Evolutionary conservation across 2,113 vertebrate species (phyloP).

Genomic region (Nerophis ophidion): DNA sequence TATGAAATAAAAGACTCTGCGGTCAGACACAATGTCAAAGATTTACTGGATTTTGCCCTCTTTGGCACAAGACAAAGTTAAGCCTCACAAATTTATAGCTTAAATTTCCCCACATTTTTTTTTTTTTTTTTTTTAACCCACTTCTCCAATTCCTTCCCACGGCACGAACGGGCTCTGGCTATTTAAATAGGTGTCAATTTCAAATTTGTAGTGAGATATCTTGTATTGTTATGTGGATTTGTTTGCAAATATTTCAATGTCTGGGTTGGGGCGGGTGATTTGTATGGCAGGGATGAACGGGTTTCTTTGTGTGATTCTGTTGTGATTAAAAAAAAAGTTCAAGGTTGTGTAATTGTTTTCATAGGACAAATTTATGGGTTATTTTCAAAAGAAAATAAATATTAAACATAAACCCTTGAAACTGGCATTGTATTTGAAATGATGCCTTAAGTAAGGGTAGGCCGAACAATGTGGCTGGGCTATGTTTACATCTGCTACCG

Average conservation of each 20-base stretch:
- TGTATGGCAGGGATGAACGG: slow-evolving; percentile 70
- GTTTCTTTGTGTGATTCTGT: slow-evolving; percentile 69
- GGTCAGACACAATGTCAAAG: slow-evolving; percentile 50
- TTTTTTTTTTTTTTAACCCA: slow-evolving; percentile 50
- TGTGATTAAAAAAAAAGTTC: slow-evolving; percentile 71
- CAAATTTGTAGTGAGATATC: slow-evolving; percentile 55
- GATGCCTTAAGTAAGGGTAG: background rate
- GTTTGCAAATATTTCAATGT: slow-evolving; percentile 61
- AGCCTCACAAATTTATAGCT: slow-evolving; percentile 56
- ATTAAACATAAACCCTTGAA: slow-evolving; percentile 62
- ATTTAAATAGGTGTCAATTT: slow-evolving; percentile 53
- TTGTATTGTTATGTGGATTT: slow-evolving; percentile 51
- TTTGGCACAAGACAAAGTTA: slow-evolving; percentile 51
- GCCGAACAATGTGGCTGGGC: no score
- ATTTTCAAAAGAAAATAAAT: slow-evolving; percentile 79
- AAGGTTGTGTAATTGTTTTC: slow-evolving; percentile 76
- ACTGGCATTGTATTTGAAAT: slow-evolving; percentile 30
- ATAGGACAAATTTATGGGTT: slow-evolving; percentile 76
- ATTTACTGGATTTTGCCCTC: slow-evolving; percentile 47
- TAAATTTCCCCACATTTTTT: slow-evolving; percentile 42
- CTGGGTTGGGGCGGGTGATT: slow-evolving; percentile 56
- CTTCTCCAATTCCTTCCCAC: slow-evolving; percentile 42
- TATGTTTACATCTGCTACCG: no score
- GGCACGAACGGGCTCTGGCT: slow-evolving; percentile 28
- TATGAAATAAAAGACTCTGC: slow-evolving; percentile 51